A percentile compares a stretch with the other conserved stretches of the same genome.
Conservation (phyloP, 2,113 vertebrate species). For the Esox niger region DNA sequence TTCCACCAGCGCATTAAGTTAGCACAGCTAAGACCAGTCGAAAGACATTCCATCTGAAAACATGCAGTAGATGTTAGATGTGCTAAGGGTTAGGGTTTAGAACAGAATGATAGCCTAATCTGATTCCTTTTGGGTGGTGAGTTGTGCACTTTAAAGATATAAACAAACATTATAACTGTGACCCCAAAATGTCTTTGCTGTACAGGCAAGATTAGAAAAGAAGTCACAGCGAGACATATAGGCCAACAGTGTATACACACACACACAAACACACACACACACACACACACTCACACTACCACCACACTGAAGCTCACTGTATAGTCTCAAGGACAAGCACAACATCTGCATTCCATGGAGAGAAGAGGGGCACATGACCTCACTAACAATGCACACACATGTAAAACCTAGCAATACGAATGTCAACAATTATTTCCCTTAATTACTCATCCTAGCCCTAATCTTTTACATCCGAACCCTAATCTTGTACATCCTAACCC, state of each 20-base stretch:
- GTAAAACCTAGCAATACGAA: too few relatives aligned
- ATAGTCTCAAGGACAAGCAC: not conserved
- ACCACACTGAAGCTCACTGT: not conserved
- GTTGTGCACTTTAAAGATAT: constrained; percentile 37
- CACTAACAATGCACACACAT: too few relatives aligned
- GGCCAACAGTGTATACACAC: constrained; percentile 5
- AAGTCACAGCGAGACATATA: constrained; percentile 24
- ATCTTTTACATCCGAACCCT: too few relatives aligned
- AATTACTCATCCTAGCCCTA: too few relatives aligned
- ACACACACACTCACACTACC: not conserved
- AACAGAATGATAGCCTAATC: constrained; percentile 61
- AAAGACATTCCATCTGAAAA: constrained; percentile 65
- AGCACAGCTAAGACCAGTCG: constrained; percentile 34
- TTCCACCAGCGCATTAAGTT: constrained; percentile 48
- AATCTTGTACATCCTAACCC: too few relatives aligned
- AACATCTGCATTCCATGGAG: not conserved
- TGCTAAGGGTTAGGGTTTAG: constrained; percentile 39
- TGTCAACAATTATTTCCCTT: too few relatives aligned
- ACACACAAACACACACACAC: not conserved
- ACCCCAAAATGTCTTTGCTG: constrained; percentile 64
- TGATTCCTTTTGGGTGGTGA: constrained; percentile 55
- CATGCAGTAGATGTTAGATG: constrained; percentile 60
- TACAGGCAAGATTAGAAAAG: constrained; percentile 40
- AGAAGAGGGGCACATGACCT: not conserved
- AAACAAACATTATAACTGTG: constrained; percentile 41